Base-by-base conservation (phyloP, 37 sponge, comb jelly and placozoan genomes). In the Beroe forskalii region DNA sequence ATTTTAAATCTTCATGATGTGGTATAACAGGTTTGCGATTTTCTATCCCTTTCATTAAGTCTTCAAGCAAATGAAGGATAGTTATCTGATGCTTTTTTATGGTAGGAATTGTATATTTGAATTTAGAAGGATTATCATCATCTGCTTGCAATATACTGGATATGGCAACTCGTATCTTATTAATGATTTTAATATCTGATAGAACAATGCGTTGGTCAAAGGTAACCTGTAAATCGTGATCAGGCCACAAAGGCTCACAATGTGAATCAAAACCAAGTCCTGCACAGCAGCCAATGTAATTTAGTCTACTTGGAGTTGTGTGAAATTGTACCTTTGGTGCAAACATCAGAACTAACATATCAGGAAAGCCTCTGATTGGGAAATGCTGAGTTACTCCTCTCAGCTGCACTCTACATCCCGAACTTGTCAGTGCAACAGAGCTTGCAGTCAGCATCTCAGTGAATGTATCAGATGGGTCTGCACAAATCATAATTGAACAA, bases 371-470 rank as follows among this genome's bases (percentile, higher is more conserved):
- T 44, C 86, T 41, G 24, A 44, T 41, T 19, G 44, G 44, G 17
- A 23, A 38, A 80, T 80, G 86, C n/a, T 44, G 55, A n/a, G 86
- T 80, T 1, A 43, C 55, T 23, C 86, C 86, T 25, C 86, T 9
- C 48, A 80, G 27, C 27, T 41, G 30, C 1, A 80, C 31, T 25
- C 55, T 80, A 43, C 44, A 43, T 25, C 86, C 86, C 0, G 44
- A 28, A 42, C 86, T 38, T 12, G 40, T 44, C 44, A 80, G 86
- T 23, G 86, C 44, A 17, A 80, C 86, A 28, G 55, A 33, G 27
- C 86, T 80, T 41, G 86, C 44, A 14, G 86, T 28, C 17, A 80
- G n/a, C 55, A 80, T 41, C 30, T 80, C 86, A 9, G 86, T 80
- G 27, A 30, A 80, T 32, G 27, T 23, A 43, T 80, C 55, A 37